A percentile compares a stretch with the other conserved stretches of the same genome.
phyloP scores from a whole-genome alignment of 2,797 vertebrate genomes.

The Sardinella longiceps region DNA sequence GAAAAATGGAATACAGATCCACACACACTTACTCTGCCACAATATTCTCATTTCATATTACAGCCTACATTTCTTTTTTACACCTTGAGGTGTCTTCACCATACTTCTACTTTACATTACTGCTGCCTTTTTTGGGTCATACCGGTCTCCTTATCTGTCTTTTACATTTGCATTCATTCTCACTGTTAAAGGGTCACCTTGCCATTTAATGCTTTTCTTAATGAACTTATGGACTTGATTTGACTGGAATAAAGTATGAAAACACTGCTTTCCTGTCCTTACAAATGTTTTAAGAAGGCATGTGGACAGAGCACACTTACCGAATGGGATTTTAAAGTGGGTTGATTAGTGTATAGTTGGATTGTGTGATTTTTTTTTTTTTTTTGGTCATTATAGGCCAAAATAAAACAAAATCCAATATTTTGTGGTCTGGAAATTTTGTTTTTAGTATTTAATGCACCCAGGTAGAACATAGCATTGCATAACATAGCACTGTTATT shows the following conservation, averaged over 20 bases:
- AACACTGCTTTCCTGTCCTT: slow-evolving; percentile 15
- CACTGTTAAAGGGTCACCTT: not conserved
- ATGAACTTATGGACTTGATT: not conserved
- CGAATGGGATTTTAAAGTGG: not conserved
- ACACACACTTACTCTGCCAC: not conserved
- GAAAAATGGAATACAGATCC: not conserved
- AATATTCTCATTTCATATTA: slow-evolving; percentile 24
- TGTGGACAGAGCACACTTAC: slow-evolving; percentile 11
- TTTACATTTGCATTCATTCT: not conserved
- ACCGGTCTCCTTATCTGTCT: not conserved
- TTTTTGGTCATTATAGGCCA: not conserved
- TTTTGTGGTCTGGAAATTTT: not conserved
- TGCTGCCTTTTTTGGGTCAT: slow-evolving; percentile 29
- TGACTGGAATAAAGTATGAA: slow-evolving; percentile 3
- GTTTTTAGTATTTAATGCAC: not conserved
- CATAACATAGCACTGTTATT: no score
- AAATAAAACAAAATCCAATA: slow-evolving; percentile 9
- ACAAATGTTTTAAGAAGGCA: not conserved
- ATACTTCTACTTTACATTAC: not conserved
- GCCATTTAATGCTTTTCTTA: not conserved
- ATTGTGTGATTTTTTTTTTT: not conserved
- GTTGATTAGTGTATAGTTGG: slow-evolving; percentile 4
- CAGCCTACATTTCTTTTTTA: not conserved
- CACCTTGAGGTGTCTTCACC: not conserved
- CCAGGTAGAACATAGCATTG: no score